Percentiles rank a stretch among this genome's conserved stretches.
Evolutionary conservation across 2,113 vertebrate genomes (phyloP).

Genomic region (Lethenteron reissneri): DNA sequence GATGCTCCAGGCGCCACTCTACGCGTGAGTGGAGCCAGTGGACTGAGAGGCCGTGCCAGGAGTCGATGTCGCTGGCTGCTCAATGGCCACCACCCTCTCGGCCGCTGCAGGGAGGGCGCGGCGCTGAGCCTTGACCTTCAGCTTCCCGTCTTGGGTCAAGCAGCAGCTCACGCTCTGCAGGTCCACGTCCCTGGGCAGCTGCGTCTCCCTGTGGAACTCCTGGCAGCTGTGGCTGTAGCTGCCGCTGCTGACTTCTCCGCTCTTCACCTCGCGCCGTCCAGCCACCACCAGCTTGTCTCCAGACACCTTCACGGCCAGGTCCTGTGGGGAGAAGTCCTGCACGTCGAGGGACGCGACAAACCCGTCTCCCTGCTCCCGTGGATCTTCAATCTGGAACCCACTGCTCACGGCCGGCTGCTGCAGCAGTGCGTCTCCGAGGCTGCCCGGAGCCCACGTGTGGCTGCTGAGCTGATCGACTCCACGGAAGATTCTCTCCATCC

Average conservation of each 20-base stretch:
- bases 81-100: background rate
- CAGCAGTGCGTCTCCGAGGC: too few relatives aligned
- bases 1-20: too few relatives aligned
- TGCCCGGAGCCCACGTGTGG: too few relatives aligned
- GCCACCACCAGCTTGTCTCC: conserved; percentile 1
- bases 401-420: too few relatives aligned
- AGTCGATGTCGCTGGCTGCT: background rate
- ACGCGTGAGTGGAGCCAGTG: too few relatives aligned
- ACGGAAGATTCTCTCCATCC: too few relatives aligned
- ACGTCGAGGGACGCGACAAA: background rate
- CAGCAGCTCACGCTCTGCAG: conserved; percentile 3
- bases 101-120: background rate
- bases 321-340: background rate
- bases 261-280: background rate
- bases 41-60: too few relatives aligned
- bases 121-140: conserved; percentile 1
- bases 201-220: background rate
- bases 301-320: background rate
- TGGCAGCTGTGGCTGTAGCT: conserved; percentile 2
- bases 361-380: background rate
- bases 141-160: background rate
- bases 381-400: too few relatives aligned
- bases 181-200: conserved; percentile 2
- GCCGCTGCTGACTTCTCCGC: background rate
- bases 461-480: too few relatives aligned